Evolutionary conservation across 1,140 invertebrate genomes (phyloP).

Genomic region (Drosophila murphyi): DNA sequence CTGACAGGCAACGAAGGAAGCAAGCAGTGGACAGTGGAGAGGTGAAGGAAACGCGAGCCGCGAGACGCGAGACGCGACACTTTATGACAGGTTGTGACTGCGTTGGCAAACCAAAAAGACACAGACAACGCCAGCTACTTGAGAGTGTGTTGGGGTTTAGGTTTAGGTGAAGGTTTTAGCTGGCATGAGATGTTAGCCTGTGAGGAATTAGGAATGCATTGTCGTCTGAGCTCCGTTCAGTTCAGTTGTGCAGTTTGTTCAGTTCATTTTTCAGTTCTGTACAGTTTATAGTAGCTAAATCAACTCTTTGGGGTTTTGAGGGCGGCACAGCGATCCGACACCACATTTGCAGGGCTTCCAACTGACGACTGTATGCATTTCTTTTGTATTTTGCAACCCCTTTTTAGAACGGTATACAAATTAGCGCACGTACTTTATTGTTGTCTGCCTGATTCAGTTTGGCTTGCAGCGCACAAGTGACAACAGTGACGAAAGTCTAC

Average conservation of each 20-base stretch:
- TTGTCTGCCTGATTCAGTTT: slow-evolving; percentile 66
- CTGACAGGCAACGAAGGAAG: slow-evolving; percentile 38
- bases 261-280: slow-evolving; percentile 23
- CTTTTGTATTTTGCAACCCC: slow-evolving; percentile 17
- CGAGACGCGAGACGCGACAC: slow-evolving; percentile 63
- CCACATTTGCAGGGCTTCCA: slow-evolving; percentile 74
- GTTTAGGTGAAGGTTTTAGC: background rate
- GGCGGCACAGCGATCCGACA: slow-evolving; percentile 24
- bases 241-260: slow-evolving; percentile 41
- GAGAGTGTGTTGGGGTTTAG: background rate
- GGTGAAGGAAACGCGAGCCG: slow-evolving; percentile 48
- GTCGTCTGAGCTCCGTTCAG: slow-evolving; percentile 53
- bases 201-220: slow-evolving; percentile 76
- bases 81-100: slow-evolving; percentile 66
- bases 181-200: slow-evolving; percentile 4
- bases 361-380: slow-evolving; percentile 29
- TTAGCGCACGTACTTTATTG: slow-evolving; percentile 65
- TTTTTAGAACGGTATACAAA: slow-evolving; percentile 54
- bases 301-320: slow-evolving; percentile 65
- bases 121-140: slow-evolving; percentile 17
- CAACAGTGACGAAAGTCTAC: slow-evolving; percentile 62
- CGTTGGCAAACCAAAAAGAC: slow-evolving; percentile 30
- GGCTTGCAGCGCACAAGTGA: slow-evolving; percentile 66
- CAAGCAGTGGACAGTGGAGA: slow-evolving; percentile 3
- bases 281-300: slow-evolving; percentile 53